Percentiles rank a stretch among this genome's conserved stretches.
These are phyloP conservation scores for Anomalospiza imberbis DNA, from an alignment of 2,797 vertebrate species.

Conservation along the genomic window DNA sequence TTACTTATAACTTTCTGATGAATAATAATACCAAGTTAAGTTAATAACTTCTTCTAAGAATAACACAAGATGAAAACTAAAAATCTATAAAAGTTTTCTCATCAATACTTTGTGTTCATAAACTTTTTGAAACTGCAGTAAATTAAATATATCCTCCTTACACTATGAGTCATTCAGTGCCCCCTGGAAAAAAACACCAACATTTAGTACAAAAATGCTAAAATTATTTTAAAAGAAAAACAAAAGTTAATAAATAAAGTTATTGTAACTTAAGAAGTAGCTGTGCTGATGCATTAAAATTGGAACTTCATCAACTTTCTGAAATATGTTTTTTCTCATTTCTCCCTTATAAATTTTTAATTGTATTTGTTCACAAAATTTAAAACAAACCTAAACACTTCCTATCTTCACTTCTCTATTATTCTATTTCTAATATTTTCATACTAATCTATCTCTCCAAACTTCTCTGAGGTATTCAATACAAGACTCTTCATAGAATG, in stretches of 20 bases:
- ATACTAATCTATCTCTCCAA: neutral
- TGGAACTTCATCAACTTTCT: neutral
- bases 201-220: neutral
- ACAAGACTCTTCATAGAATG: neutral
- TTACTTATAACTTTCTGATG: neutral
- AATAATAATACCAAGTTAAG: neutral
- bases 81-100: neutral
- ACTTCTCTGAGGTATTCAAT: neutral
- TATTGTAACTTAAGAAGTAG: neutral
- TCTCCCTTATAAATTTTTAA: neutral
- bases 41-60: neutral
- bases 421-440: neutral
- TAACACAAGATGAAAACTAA: neutral
- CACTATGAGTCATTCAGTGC: neutral
- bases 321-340: neutral
- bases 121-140: neutral
- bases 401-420: neutral
- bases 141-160: neutral
- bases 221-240: neutral
- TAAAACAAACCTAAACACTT: neutral
- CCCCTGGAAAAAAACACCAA: neutral
- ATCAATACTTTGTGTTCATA: neutral
- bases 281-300: neutral
- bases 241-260: neutral
- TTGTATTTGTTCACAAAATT: neutral